These are phyloP conservation scores for Drosophila parthenogenetica DNA, from an alignment of 2,888 invertebrate species.

Conservation along the genomic window DNA sequence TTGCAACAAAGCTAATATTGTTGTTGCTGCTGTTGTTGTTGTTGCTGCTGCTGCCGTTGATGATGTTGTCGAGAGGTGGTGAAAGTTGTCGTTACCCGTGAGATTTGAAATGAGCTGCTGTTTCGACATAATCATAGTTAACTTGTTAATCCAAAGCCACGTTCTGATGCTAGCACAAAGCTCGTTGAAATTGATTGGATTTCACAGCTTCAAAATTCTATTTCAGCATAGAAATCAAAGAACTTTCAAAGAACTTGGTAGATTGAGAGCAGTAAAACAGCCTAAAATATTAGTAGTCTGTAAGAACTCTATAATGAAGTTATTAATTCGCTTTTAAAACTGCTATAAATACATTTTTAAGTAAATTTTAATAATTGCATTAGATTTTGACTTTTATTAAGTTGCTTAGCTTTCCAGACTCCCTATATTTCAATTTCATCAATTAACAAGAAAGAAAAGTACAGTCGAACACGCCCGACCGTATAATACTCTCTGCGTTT, in stretches of 20 bases:
- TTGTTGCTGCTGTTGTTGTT: conserved; percentile 25
- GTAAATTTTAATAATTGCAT: conserved; percentile 6
- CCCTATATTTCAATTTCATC: conserved; percentile 40
- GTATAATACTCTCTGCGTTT: too few species aligned
- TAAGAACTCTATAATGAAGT: background rate
- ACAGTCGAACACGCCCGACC: too few species aligned
- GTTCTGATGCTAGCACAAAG: background rate
- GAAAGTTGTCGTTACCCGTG: conserved; percentile 47
- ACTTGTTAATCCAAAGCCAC: conserved; percentile 5
- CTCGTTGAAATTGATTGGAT: background rate
- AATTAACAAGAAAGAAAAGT: too few species aligned
- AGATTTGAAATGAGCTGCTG: conserved; percentile 38
- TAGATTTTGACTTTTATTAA: conserved; percentile 11
- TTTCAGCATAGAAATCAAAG: background rate
- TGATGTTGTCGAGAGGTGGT: conserved; percentile 33
- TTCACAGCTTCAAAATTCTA: background rate
- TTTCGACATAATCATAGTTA: conserved; percentile 18
- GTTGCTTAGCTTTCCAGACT: background rate
- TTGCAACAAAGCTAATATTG: conserved; percentile 27
- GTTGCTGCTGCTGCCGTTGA: conserved; percentile 24
- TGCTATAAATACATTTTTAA: background rate
- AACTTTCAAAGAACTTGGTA: background rate
- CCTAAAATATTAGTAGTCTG: background rate
- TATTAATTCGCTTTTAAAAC: background rate
- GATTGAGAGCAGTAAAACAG: background rate